phyloP scores from a whole-genome alignment of 1,140 invertebrate genomes.

The Aphaenogaster floridana region DNA sequence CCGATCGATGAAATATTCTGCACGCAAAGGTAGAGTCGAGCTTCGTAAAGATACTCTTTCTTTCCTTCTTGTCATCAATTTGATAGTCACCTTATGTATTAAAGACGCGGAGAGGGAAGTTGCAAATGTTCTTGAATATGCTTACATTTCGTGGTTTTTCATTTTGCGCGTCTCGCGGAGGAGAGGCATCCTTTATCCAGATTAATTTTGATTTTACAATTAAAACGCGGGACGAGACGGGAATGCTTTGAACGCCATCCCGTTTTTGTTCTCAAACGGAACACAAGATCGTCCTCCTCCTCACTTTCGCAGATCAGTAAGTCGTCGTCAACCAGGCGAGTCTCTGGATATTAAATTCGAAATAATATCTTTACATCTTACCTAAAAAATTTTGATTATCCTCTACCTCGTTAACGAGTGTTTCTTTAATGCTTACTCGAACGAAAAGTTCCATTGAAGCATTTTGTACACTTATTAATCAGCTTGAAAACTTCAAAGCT shows the following conservation, averaged over 20 bases:
- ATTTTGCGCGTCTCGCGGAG: background rate
- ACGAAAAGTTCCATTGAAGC: background rate
- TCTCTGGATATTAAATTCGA: slow-evolving; percentile 67
- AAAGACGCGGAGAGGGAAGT: background rate
- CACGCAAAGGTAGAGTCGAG: slow-evolving; percentile 1
- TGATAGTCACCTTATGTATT: background rate
- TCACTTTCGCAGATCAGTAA: slow-evolving; percentile 43
- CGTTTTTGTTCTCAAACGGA: slow-evolving; percentile 55
- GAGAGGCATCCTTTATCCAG: background rate
- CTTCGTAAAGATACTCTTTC: background rate
- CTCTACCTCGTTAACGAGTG: background rate
- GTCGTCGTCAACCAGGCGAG: slow-evolving; percentile 32
- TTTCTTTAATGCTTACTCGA: background rate
- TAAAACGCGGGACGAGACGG: slow-evolving; percentile 15
- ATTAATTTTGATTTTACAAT: slow-evolving; percentile 68
- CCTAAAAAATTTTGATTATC: slow-evolving; percentile 52
- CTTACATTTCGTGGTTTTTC: background rate
- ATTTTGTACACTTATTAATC: slow-evolving; percentile 8
- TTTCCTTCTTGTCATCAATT: background rate
- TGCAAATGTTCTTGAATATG: background rate
- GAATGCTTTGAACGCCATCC: slow-evolving; percentile 2
- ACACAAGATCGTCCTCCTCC: background rate
- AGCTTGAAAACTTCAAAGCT: slow-evolving; percentile 16
- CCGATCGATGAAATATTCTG: slow-evolving; percentile 40
- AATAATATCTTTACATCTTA: slow-evolving; percentile 55